Conservation (phyloP, 2,888 invertebrate genomes). For the Pantelozetes paolii region DNA sequence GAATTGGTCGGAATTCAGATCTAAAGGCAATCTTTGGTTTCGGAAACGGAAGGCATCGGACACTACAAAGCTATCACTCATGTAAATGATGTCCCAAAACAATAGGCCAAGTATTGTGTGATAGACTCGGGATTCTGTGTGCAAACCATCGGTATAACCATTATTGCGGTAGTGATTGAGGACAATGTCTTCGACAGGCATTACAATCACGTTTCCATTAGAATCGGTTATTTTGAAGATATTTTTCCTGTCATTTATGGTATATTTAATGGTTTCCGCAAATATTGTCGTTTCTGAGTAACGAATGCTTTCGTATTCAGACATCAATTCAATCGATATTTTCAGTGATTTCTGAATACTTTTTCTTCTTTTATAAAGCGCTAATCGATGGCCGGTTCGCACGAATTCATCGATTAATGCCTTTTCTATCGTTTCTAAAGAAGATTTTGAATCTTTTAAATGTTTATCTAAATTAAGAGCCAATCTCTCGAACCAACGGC, state of each 20-base stretch:
- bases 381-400: conserved; percentile 53
- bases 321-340: not conserved
- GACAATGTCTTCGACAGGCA: conserved; percentile 60
- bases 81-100: conserved; percentile 75
- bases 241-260: conserved; percentile 44
- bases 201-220: conserved; percentile 53
- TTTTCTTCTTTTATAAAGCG: conserved; percentile 48
- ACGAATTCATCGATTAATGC: conserved; percentile 53
- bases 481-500: conserved; percentile 61
- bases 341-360: conserved; percentile 32
- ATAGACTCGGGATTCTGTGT: conserved; percentile 67
- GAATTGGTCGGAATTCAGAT: conserved; percentile 65
- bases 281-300: conserved; percentile 37
- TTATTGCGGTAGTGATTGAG: conserved; percentile 57
- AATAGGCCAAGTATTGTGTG: conserved; percentile 63
- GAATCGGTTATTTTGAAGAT: conserved; percentile 46
- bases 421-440: conserved; percentile 51
- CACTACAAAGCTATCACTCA: conserved; percentile 53
- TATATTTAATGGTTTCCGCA: conserved; percentile 30
- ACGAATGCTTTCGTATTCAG: conserved; percentile 30
- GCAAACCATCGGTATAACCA: conserved; percentile 60
- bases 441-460: conserved; percentile 54
- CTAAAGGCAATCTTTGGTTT: conserved; percentile 68
- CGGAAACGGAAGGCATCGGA: conserved; percentile 64
- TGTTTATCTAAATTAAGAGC: conserved; percentile 62